phyloP scores from a whole-genome alignment of 2,113 vertebrate genomes.

The Entomyzon cyanotis region DNA sequence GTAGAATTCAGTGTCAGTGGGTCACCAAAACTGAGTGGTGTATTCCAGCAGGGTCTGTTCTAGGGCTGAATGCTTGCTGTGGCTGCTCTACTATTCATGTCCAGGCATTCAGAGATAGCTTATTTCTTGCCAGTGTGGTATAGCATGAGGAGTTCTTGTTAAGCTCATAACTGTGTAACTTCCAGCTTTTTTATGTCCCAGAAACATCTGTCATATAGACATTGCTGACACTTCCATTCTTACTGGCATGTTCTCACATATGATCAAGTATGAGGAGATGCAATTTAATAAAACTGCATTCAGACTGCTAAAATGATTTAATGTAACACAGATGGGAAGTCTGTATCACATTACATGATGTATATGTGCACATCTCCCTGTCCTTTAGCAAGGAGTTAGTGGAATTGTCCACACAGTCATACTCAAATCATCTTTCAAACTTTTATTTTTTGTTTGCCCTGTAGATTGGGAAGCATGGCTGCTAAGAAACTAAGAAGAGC shows the following conservation, averaged over 20 bases:
- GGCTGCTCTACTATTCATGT: neutral
- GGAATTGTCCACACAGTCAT: neutral
- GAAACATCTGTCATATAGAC: neutral
- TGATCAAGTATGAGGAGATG: neutral
- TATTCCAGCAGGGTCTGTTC: neutral
- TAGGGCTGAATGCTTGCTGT: neutral
- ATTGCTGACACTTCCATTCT: neutral
- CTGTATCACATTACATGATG: neutral
- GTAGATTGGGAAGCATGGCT: conserved; percentile 66
- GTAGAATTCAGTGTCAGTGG: no score
- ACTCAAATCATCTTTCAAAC: neutral
- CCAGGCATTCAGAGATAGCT: neutral
- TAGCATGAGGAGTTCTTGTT: neutral
- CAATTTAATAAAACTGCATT: neutral
- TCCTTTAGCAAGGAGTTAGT: neutral
- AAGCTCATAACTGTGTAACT: neutral
- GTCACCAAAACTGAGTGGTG: rapidly evolving
- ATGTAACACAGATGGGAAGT: neutral
- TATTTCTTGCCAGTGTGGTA: neutral
- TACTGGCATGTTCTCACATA: neutral
- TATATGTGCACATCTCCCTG: rapidly evolving
- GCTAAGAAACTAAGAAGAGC: conserved; percentile 79
- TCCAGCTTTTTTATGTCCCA: neutral
- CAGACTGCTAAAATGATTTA: neutral
- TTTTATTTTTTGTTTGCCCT: neutral